A percentile compares a stretch with the other conserved stretches of the same genome.
Evolutionary conservation across 1,140 invertebrate genomes (phyloP).

Genomic region (Phocides pigmalion): DNA sequence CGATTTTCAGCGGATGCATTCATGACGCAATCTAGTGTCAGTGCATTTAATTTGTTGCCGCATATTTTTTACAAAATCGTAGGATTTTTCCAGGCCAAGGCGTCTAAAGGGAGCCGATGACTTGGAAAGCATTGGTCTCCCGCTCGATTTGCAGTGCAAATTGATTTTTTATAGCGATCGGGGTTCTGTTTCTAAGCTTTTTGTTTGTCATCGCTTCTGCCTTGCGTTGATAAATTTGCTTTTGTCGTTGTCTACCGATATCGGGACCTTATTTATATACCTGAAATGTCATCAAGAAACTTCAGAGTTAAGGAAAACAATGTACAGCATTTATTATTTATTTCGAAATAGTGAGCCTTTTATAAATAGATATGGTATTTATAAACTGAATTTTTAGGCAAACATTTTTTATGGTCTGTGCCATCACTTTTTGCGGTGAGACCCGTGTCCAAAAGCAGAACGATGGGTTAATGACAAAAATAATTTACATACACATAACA

Average conservation of each 20-base stretch:
- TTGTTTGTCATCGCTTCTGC: constrained; percentile 53
- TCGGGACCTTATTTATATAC: too few species aligned
- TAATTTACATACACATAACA: too few species aligned
- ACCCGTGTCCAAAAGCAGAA: too few species aligned
- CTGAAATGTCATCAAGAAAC: too few species aligned
- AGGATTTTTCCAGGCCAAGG: constrained; percentile 69
- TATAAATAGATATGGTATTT: too few species aligned
- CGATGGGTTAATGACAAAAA: too few species aligned
- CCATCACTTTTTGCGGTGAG: too few species aligned
- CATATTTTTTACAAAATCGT: constrained; percentile 64
- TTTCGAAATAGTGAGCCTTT: too few species aligned
- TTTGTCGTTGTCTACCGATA: constrained; percentile 24
- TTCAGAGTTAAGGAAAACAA: too few species aligned
- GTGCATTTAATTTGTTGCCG: constrained; percentile 58
- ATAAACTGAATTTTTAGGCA: too few species aligned
- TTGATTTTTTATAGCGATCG: constrained; percentile 73
- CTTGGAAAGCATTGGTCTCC: constrained; percentile 75
- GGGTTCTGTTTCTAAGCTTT: constrained; percentile 49
- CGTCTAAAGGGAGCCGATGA: constrained; percentile 67
- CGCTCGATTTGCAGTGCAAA: constrained; percentile 78
- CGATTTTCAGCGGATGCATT: constrained; percentile 40
- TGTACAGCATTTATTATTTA: too few species aligned
- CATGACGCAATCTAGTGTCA: constrained; percentile 35
- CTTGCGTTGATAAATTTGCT: constrained; percentile 35
- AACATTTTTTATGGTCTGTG: too few species aligned